Conservation (phyloP, 2,888 invertebrate species). For the Crepidodera aurea region DNA sequence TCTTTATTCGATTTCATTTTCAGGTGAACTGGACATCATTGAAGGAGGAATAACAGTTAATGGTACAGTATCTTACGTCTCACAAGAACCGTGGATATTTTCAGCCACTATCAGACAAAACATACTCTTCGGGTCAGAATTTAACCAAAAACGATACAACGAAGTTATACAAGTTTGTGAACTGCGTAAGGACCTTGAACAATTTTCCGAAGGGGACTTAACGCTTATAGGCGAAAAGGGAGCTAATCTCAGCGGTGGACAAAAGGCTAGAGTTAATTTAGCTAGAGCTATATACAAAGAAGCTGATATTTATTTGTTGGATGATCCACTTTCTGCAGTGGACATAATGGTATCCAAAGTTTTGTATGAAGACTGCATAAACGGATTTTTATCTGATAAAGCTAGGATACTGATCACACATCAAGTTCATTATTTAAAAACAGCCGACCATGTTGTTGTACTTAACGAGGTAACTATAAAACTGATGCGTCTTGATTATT, state of each 20-base stretch:
- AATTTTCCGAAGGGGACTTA: constrained; percentile 79
- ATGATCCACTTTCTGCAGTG: constrained; percentile 89
- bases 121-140: constrained; percentile 83
- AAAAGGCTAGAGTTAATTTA: constrained; percentile 85
- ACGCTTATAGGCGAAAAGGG: constrained; percentile 80
- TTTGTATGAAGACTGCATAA: constrained; percentile 81
- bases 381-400: constrained; percentile 68
- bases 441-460: constrained; percentile 68
- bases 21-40: constrained; percentile 51
- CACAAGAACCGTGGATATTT: constrained; percentile 86
- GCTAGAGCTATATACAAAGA: constrained; percentile 84
- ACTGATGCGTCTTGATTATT: too few species aligned
- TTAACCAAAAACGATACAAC: constrained; percentile 71
- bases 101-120: constrained; percentile 86
- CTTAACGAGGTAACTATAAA: constrained; percentile 64
- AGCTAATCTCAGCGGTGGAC: constrained; percentile 77
- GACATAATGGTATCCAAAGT: constrained; percentile 86
- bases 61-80: constrained; percentile 77
- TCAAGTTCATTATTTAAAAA: constrained; percentile 71
- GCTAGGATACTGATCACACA: constrained; percentile 78
- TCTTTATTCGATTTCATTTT: too few species aligned
- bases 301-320: constrained; percentile 83
- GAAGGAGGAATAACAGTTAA: constrained; percentile 70
- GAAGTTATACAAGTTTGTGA: constrained; percentile 74
- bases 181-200: constrained; percentile 72